phyloP scores from a whole-genome alignment of 30 jellyfish, hydroid and myxozoan genomes.

The Hydractinia echinata region DNA sequence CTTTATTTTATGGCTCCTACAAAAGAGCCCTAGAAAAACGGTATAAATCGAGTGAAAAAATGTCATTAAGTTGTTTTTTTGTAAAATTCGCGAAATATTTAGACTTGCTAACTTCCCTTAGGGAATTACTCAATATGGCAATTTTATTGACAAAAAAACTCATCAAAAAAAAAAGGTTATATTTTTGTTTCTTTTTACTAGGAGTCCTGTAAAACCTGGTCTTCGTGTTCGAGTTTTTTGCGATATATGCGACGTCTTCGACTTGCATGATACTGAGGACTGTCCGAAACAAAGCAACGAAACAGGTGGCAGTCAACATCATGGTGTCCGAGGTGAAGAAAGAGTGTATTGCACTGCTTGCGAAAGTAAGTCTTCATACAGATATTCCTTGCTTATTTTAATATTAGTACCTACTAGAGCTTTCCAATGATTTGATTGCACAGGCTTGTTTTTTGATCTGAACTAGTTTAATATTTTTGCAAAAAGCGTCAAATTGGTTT shows the following conservation, averaged over 20 bases:
- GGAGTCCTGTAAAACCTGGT: slow-evolving; percentile 67
- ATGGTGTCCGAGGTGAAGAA: slow-evolving; percentile 76
- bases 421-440: background rate
- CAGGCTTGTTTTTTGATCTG: too few relatives aligned
- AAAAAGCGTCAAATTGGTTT: background rate
- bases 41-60: too few relatives aligned
- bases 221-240: slow-evolving; percentile 74
- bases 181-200: background rate
- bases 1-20: too few relatives aligned
- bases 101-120: too few relatives aligned
- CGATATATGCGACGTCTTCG: slow-evolving; percentile 96
- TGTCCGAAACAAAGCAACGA: slow-evolving; percentile 89
- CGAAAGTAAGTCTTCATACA: slow-evolving; percentile 57
- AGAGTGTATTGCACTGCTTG: slow-evolving; percentile 86
- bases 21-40: too few relatives aligned
- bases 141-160: background rate
- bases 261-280: slow-evolving; percentile 93
- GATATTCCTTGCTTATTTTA: background rate
- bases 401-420: background rate
- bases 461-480: too few relatives aligned
- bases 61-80: too few relatives aligned
- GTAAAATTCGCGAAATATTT: too few relatives aligned
- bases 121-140: too few relatives aligned
- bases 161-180: background rate
- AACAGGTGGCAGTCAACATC: slow-evolving; percentile 75